Evolutionary conservation across 2,888 invertebrate species (phyloP).

Genomic region (Melanotus villosus): DNA sequence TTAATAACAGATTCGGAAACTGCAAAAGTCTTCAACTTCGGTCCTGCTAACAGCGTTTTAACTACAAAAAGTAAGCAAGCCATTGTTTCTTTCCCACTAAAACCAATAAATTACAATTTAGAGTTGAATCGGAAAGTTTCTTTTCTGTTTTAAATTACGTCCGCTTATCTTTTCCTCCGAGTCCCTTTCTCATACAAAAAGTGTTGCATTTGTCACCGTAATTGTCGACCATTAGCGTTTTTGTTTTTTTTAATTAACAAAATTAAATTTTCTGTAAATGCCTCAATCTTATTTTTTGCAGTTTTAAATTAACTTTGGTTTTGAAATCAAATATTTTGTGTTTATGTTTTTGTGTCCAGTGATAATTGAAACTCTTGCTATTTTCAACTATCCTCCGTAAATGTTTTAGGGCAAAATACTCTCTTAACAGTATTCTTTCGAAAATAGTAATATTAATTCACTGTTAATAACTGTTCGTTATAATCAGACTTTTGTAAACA

Average conservation of each 20-base stretch:
- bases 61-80: background rate
- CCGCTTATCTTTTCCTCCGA: background rate
- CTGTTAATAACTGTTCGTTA: no score
- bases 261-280: conserved; percentile 1
- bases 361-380: no score
- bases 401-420: no score
- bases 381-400: no score
- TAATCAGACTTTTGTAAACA: no score
- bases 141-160: background rate
- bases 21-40: no score
- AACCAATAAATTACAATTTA: conserved; percentile 11
- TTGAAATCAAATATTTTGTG: no score
- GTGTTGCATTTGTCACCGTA: conserved; percentile 1
- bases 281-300: background rate
- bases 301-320: no score
- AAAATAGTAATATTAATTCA: no score
- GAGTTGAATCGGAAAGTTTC: background rate
- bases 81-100: background rate
- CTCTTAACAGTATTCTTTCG: no score
- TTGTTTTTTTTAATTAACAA: conserved; percentile 7
- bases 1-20: no score
- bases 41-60: background rate
- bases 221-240: background rate
- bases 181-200: conserved; percentile 11
- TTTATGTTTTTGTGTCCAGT: no score